A percentile compares a stretch with the other conserved stretches of the same genome.
phyloP scores from a whole-genome alignment of 2,888 invertebrate genomes.

The Tenthredo mesomela region DNA sequence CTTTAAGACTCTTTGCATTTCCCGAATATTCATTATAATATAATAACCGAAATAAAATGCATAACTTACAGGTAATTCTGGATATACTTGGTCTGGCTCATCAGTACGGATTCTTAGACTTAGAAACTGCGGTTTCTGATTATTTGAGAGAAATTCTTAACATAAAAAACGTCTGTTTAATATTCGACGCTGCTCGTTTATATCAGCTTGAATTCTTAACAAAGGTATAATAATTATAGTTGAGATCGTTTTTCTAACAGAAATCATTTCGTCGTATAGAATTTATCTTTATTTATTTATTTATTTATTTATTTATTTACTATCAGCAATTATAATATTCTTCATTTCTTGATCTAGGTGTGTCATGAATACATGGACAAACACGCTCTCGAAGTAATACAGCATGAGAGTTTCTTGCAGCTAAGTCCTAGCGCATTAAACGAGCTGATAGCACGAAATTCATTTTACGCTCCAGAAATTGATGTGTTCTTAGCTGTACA shows the following conservation, averaged over 20 bases:
- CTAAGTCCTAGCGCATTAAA: slow-evolving; percentile 91
- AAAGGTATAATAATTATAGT: slow-evolving; percentile 65
- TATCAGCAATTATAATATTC: background rate
- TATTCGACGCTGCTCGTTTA: slow-evolving; percentile 93
- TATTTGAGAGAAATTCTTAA: slow-evolving; percentile 94
- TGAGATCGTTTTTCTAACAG: no score
- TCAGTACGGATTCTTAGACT: slow-evolving; percentile 95
- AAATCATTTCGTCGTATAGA: background rate
- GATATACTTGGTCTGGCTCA: slow-evolving; percentile 92
- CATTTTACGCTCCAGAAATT: slow-evolving; percentile 97
- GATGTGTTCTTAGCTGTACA: slow-evolving; percentile 96
- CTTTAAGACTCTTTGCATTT: background rate
- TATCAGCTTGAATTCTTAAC: slow-evolving; percentile 82
- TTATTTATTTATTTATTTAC: background rate
- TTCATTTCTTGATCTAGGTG: slow-evolving; percentile 78
- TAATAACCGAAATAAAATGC: background rate
- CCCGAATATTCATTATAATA: background rate
- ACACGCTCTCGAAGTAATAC: slow-evolving; percentile 91
- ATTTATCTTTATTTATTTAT: background rate
- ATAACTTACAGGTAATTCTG: slow-evolving; percentile 72
- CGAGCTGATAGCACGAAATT: slow-evolving; percentile 93
- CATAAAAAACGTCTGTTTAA: slow-evolving; percentile 94
- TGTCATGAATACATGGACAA: slow-evolving; percentile 95
- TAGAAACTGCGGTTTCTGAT: slow-evolving; percentile 95
- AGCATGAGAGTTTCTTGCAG: slow-evolving; percentile 90